These are phyloP conservation scores for Exaiptasia diaphana DNA, from an alignment of 64 coral and sea anemone genomes.

Conservation along the genomic window DNA sequence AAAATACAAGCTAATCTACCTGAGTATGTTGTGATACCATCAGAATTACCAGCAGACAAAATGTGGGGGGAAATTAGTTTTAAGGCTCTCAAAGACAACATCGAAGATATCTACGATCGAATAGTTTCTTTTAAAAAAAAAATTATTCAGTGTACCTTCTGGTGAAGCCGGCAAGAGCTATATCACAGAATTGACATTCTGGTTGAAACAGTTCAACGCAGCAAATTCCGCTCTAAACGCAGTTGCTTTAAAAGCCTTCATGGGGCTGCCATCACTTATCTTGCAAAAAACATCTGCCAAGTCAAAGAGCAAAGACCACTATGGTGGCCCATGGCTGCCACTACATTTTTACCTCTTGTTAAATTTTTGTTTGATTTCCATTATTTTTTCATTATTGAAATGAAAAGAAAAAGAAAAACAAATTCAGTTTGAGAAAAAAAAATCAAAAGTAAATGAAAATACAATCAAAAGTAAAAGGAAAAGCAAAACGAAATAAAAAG, in stretches of 20 bases:
- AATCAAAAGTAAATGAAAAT: no score
- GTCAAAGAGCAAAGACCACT: not conserved
- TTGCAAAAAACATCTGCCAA: not conserved
- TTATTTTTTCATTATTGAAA: no score
- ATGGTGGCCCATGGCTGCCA: no score
- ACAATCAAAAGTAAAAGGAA: no score
- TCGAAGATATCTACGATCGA: slow-evolving; percentile 14
- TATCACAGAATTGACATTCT: slow-evolving; percentile 34
- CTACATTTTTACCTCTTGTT: no score
- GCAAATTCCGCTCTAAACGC: not conserved
- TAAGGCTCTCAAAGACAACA: not conserved
- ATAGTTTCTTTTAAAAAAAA: slow-evolving; percentile 9
- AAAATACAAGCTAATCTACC: slow-evolving; percentile 12
- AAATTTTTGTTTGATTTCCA: no score
- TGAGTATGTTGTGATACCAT: slow-evolving; percentile 1
- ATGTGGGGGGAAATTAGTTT: slow-evolving; percentile 23
- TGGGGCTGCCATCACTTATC: not conserved
- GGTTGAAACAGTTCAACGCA: not conserved
- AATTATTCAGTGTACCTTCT: slow-evolving; percentile 38
- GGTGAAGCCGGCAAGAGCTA: slow-evolving; percentile 10
- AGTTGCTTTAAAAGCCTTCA: not conserved
- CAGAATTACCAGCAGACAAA: not conserved
- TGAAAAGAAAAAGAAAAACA: no score
- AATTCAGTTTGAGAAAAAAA: no score
- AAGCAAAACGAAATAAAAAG: no score